A percentile compares a stretch with the other conserved stretches of the same genome.
Conservation (phyloP, 2,113 vertebrate species). For the Sturnus vulgaris region DNA sequence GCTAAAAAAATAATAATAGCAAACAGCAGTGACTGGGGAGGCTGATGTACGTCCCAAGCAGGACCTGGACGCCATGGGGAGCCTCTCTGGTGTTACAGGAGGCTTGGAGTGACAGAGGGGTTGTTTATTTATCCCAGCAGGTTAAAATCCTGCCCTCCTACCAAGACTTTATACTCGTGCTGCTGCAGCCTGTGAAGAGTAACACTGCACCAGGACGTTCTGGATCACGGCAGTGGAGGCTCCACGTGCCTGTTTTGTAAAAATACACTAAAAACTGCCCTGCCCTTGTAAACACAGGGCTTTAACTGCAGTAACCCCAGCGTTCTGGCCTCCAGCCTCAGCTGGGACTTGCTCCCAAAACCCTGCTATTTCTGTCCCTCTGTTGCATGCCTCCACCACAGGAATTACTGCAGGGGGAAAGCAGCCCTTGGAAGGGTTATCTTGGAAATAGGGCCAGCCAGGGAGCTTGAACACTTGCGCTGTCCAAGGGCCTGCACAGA, state of each 20-base stretch:
- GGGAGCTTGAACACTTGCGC: background rate
- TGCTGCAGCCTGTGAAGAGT: background rate
- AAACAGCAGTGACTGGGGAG: background rate
- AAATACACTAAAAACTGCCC: background rate
- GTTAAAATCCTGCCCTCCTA: background rate
- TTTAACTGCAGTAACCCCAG: background rate
- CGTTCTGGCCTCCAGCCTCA: background rate
- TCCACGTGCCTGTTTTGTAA: accelerated
- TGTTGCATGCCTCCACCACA: accelerated
- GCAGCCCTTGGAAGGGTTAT: background rate
- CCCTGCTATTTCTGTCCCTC: background rate
- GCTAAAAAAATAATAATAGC: background rate
- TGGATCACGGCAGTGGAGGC: accelerated
- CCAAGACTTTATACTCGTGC: accelerated
- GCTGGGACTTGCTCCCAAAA: background rate
- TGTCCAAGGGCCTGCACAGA: background rate
- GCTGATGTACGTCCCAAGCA: background rate
- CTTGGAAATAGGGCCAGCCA: background rate
- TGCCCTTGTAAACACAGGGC: background rate
- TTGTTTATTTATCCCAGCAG: background rate
- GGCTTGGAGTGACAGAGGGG: background rate
- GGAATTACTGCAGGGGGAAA: background rate
- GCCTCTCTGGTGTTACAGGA: accelerated
- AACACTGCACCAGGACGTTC: background rate
- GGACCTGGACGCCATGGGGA: accelerated